Evolutionary conservation across 2,113 vertebrate species (phyloP), one percentile per base, ranked within the genome.

Genomic region (Ochotona princeps): DNA sequence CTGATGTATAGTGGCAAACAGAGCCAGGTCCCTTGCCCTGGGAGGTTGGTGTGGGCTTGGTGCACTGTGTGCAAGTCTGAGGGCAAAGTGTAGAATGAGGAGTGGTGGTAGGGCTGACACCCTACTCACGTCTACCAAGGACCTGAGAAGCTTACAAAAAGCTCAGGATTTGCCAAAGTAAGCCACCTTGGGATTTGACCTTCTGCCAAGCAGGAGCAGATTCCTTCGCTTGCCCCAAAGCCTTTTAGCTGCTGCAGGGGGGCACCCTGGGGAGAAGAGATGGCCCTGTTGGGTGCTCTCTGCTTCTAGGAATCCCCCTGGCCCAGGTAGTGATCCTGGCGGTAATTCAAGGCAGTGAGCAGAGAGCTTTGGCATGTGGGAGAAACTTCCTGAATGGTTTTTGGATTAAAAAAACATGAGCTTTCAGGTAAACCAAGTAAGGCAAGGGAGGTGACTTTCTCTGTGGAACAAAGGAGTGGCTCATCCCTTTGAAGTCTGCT

Each of bases 401-500:
- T 49, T 65, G 60, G 57, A 91, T 60, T 61, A 81, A 44, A 44
- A 44, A 89, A 92, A 78, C 4, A 32, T 1, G 8, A 49, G 72
- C n/a, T 73, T 10, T 11, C 15, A 60, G 65, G 72, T 30, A 67
- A 74, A 72, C 38, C 38, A 44, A 44, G 38, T 44, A 44, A 44
- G 38, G 4, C 6, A 17, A 87, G 18, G 32, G 7, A 49, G 32
- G 75, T 49, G 69, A 35, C 28, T 93, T 83, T 44, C 35, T 81
- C n/a, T 85, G 78, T 30, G 54, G 73, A 95, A 57, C 49, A 17
- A 73, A 72, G n/a, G 57, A 28, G 17, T 82, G 35, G 28, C 14
- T 67, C 78, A 54, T 85, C 32, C 51, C 63, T 83, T 51, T 83
- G 85, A 73, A 10, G 28, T 89, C 79, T 81, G 87, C 89, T 18